These are phyloP conservation scores for Eupithecia subfuscata DNA, from an alignment of 2,888 invertebrate genomes.

Conservation along the genomic window DNA sequence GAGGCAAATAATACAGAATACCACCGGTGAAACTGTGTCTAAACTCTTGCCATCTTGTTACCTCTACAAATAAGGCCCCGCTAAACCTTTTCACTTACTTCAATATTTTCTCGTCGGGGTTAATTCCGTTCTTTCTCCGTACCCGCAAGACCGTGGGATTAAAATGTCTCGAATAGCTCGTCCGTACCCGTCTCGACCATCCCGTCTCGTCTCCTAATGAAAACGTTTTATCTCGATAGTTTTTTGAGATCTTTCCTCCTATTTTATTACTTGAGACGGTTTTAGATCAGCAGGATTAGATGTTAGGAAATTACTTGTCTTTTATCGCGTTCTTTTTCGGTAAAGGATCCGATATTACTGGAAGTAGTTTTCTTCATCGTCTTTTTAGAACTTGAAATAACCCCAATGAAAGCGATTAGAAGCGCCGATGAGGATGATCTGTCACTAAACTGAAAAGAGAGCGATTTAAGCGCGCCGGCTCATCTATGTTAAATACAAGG, in stretches of 20 bases:
- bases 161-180: slow-evolving; percentile 22
- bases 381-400: no score
- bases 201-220: slow-evolving; percentile 32
- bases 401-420: no score
- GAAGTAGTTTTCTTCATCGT: background rate
- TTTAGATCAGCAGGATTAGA: slow-evolving; percentile 18
- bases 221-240: slow-evolving; percentile 42
- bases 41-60: background rate
- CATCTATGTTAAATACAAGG: no score
- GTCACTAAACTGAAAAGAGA: no score
- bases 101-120: slow-evolving; percentile 19
- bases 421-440: no score
- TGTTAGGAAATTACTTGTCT: slow-evolving; percentile 21
- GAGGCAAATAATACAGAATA: no score
- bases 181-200: background rate
- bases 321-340: slow-evolving; percentile 15
- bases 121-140: slow-evolving; percentile 22
- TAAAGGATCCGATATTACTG: background rate
- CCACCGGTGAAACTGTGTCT: background rate
- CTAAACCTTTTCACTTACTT: slow-evolving; percentile 15
- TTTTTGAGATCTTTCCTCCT: slow-evolving; percentile 30
- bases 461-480: no score
- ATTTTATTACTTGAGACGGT: slow-evolving; percentile 18
- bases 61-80: background rate
- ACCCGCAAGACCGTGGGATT: slow-evolving; percentile 29